Base-by-base conservation (phyloP, 2,888 invertebrate species). In the Agrochola lota region DNA sequence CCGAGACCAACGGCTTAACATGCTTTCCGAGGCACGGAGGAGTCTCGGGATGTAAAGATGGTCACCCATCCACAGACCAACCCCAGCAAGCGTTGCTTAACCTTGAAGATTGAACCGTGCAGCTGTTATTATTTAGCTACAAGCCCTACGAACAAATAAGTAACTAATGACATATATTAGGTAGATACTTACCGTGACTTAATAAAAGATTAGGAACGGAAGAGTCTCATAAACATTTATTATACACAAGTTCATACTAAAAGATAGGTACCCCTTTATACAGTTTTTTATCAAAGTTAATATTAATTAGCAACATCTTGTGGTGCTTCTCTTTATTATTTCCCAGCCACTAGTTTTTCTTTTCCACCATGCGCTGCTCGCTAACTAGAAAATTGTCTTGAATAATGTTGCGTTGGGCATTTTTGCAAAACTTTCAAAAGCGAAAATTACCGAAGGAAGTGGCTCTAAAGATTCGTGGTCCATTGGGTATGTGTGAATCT, bases 381-480 rank as follows among this genome's bases (percentile, higher is more conserved):
- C 35, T 12, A 49, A 35, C n/a, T 35, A 26, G 20, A 69, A 40
- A 60, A 73, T 49, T 73, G 8, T 26, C 15, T 73, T 73, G 40
- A 49, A 60, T 49, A 60, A 49, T 40, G 11, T 26, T 40, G 15
- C 35, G n/a, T 40, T 49, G 26, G 2, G 40, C 7, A 30, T 12
- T 71, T 71, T 30, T 23, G 17, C n/a, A 23, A 23, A 49, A 55
- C 3, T 4, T 20, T 74, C 17, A 43, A n/a, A 30, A 52, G 4
- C 17, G 17, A 30, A 30, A 55, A 55, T 46, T 63, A 55, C 43
- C 1, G 1, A 55, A 15, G 40, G 15, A 30, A 12, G 6, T 17
- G 23, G 15, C 71, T 55, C 2, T 55, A 73, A 30, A 70, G 23
- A 23, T 43, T 70, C 23, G 6, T 23, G 11, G 0, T 55, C 30